Evolutionary conservation across 2,888 invertebrate species (phyloP), one percentile per base, ranked within the genome.

Genomic region (Athalia circularis): DNA sequence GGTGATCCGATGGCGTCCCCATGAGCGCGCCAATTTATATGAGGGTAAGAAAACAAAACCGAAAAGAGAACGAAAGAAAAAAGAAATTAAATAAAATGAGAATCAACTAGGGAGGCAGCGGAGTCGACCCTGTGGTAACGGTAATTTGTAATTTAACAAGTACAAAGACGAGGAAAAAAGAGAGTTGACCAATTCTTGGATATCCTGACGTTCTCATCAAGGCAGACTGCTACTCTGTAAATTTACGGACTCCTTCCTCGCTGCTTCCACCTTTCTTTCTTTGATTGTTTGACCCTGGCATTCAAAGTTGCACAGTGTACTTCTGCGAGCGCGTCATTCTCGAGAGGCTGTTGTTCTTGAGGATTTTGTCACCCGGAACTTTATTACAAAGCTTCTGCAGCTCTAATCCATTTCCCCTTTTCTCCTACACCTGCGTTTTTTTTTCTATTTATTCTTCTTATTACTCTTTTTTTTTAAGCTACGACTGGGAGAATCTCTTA

Each of bases 11-110:
- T 29, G 59, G 70, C 54, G 62, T 62, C 61, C 61, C 62, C 13
- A 7, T 75, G 50, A 8, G 48, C 74, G 61, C 50, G 29, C 62
- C 62, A 75, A 62, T 75, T 75, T 50, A 75, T 62, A 61, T 75
- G 45, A 57, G 47, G 13, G 59, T 45, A n/a, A 45, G 45, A 50
- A 7, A 47, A 70, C 1, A 57, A n/a, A 9, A 62, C 3, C 13
- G 61, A 62, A 61, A n/a, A 67, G n/a, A 9, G 48, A 47, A 29
- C 3, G 43, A 43, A 65, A 5, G 65, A 29, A 65, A 65, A 8
- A 43, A n/a, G 52, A 68, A 68, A 54, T 15, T n/a, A n/a, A 68
- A 9, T 52, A 54, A 52, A 9, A 15, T 54, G 47, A 67, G n/a
- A 7, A 7, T 9, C 48, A 13, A 5, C 50, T 15, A 5, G 29